These are phyloP conservation scores for Serrognathus titanus DNA, from an alignment of 2,888 invertebrate genomes.

Conservation along the genomic window DNA sequence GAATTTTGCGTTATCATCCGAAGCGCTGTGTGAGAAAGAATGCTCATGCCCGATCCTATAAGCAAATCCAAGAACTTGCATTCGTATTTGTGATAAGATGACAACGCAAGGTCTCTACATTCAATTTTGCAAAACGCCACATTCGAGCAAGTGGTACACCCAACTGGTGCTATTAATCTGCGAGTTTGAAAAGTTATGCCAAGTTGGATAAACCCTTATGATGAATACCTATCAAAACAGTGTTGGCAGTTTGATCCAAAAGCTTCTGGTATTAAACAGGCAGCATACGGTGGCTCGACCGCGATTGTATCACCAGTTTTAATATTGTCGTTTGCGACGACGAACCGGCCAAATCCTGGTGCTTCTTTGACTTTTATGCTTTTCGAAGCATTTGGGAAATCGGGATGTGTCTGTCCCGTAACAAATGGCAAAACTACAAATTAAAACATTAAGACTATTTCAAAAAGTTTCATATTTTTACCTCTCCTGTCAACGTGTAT, in stretches of 20 bases:
- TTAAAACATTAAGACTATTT: too few relatives aligned
- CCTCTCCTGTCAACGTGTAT: conserved; percentile 22
- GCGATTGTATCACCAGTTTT: conserved; percentile 70
- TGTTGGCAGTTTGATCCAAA: conserved; percentile 78
- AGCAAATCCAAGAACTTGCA: conserved; percentile 72
- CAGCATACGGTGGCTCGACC: conserved; percentile 69
- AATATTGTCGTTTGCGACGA: conserved; percentile 61
- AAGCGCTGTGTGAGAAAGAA: conserved; percentile 70
- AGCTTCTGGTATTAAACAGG: conserved; percentile 68
- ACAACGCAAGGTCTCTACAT: conserved; percentile 63
- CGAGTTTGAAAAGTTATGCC: conserved; percentile 18
- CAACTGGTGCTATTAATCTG: conserved; percentile 63
- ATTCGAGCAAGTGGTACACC: conserved; percentile 70
- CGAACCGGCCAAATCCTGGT: conserved; percentile 65
- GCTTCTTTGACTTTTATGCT: conserved; percentile 59
- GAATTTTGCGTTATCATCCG: conserved; percentile 73
- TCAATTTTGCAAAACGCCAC: conserved; percentile 70
- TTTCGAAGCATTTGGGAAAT: conserved; percentile 57
- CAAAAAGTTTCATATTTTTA: conserved; percentile 1
- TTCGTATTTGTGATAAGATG: conserved; percentile 71
- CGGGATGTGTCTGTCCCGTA: conserved; percentile 10
- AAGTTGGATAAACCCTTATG: background rate
- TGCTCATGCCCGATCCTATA: conserved; percentile 75
- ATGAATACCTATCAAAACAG: conserved; percentile 70
- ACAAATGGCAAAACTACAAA: conserved; percentile 21